Percentiles rank a stretch among this genome's conserved stretches.
Evolutionary conservation across 2,888 invertebrate genomes (phyloP).

Genomic region (Melikaiella ostensackeni): DNA sequence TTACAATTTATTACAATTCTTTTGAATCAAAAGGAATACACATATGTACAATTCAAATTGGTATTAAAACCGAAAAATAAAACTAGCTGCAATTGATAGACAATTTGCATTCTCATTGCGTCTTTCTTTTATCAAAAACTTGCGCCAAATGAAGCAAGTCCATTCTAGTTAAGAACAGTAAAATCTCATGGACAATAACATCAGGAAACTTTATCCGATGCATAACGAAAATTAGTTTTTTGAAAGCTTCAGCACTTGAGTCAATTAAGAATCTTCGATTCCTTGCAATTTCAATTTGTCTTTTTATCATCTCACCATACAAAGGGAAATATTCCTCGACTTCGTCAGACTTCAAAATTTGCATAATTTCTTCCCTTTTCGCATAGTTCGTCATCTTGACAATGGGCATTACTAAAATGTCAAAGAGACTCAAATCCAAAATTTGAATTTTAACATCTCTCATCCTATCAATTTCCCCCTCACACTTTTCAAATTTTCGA

Average conservation of each 20-base stretch:
- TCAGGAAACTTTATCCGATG: background rate
- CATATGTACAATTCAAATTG: too few species aligned
- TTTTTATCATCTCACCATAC: background rate
- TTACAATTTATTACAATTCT: too few species aligned
- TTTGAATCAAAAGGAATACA: too few species aligned
- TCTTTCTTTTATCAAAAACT: too few species aligned
- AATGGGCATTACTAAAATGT: too few species aligned
- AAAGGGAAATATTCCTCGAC: background rate
- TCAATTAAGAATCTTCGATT: constrained; percentile 2
- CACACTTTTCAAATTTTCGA: background rate
- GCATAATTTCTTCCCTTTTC: too few species aligned
- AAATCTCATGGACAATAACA: background rate
- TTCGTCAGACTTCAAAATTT: background rate
- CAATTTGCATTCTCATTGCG: too few species aligned
- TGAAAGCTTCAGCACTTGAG: background rate
- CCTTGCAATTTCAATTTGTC: background rate
- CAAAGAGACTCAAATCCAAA: too few species aligned
- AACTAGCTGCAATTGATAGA: too few species aligned
- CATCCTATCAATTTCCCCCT: background rate
- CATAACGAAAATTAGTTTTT: background rate
- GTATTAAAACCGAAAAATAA: too few species aligned
- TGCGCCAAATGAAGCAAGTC: constrained; percentile 6
- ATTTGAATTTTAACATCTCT: background rate
- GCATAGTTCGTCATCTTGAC: too few species aligned
- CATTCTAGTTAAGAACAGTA: background rate